Evolutionary conservation across 1,140 invertebrate species (phyloP).

Genomic region (Aphaenogaster rudis): DNA sequence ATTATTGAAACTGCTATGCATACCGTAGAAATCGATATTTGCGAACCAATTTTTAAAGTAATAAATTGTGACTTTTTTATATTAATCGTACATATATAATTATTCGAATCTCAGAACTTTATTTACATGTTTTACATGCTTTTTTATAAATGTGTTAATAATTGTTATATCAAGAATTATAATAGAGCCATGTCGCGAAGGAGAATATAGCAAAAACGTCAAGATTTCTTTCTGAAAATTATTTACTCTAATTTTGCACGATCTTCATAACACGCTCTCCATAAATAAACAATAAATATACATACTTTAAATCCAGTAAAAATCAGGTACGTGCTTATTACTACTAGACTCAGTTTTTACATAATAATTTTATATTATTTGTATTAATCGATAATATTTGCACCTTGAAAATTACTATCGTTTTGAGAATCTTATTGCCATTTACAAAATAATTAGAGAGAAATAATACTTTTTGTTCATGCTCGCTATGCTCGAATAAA

Average conservation of each 20-base stretch:
- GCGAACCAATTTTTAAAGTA: constrained; percentile 9
- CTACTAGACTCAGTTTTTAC: background rate
- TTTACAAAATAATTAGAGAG: constrained; percentile 44
- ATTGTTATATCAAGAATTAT: constrained; percentile 23
- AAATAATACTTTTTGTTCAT: constrained; percentile 51
- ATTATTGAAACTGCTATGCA: background rate
- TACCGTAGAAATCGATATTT: constrained; percentile 1
- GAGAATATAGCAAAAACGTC: constrained; percentile 4
- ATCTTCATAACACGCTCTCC: constrained; percentile 58
- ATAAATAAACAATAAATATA: constrained; percentile 75
- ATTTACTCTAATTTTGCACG: constrained; percentile 14
- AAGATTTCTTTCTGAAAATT: constrained; percentile 16
- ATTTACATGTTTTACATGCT: constrained; percentile 42
- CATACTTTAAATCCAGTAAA: constrained; percentile 60
- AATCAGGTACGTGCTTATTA: constrained; percentile 72
- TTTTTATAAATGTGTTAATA: constrained; percentile 16
- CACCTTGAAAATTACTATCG: constrained; percentile 10
- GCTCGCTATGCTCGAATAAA: constrained; percentile 3
- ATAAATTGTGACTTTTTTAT: background rate
- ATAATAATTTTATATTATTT: constrained; percentile 47
- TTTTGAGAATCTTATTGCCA: constrained; percentile 25
- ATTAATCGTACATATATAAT: background rate
- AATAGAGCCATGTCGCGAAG: background rate
- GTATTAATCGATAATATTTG: background rate
- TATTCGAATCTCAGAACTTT: constrained; percentile 56